Conservation (phyloP, 2,113 vertebrate genomes). For the Ceratotherium simum region DNA sequence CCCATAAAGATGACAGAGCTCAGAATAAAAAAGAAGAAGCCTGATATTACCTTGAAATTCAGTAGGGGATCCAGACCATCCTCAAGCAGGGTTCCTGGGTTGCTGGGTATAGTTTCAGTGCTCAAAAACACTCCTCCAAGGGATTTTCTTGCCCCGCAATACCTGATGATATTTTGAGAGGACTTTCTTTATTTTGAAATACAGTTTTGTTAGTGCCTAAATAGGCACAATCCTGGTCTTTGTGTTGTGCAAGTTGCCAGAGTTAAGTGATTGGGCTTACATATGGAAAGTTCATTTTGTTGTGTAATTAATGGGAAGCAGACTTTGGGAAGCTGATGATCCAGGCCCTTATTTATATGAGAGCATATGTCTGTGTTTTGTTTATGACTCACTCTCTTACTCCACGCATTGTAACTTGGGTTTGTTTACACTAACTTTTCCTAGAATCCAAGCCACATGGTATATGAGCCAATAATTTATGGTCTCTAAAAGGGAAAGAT, state of each 20-base stretch:
- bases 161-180: conserved; percentile 43
- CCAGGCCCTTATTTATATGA: conserved; percentile 88
- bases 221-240: conserved; percentile 79
- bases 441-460: conserved; percentile 84
- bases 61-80: not conserved
- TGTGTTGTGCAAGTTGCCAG: conserved; percentile 82
- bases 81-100: not conserved
- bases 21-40: conserved; percentile 27
- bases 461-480: conserved; percentile 85
- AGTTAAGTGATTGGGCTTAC: conserved; percentile 82
- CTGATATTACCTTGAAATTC: not conserved
- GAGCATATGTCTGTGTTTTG: conserved; percentile 89
- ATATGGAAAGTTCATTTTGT: conserved; percentile 88
- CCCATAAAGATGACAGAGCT: conserved; percentile 33
- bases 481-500: conserved; percentile 75
- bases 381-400: conserved; percentile 87
- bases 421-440: conserved; percentile 87
- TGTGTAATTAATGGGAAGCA: conserved; percentile 89
- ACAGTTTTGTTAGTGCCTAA: conserved; percentile 73
- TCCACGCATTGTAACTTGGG: conserved; percentile 85
- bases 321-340: conserved; percentile 85
- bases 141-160: not conserved
- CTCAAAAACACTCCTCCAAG: not conserved
- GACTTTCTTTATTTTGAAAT: conserved; percentile 57
- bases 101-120: not conserved